Base-by-base conservation (phyloP, 2,797 vertebrate species). In the Urophycis tenuis region DNA sequence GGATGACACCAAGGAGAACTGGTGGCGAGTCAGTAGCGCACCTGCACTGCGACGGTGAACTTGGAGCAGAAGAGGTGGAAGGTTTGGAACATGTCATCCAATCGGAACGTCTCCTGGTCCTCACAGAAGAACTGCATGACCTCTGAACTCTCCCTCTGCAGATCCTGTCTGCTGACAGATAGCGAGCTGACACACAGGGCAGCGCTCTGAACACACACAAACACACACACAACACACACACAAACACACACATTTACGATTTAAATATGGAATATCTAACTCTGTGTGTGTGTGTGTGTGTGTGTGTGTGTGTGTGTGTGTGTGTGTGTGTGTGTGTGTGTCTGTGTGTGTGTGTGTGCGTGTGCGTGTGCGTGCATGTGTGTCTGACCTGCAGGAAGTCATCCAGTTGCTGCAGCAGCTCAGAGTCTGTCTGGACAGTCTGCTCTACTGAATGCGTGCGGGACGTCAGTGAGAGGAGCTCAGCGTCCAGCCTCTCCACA, bases 121-220 rank as follows among this genome's bases (percentile, higher is more conserved):
- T 98, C 97, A 32, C 97, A 98, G 92, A 98, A 96, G 85, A 98
- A 98, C 82, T 97, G 95, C 3, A 96, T 94, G n/a, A 98, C 93
- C 75, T 93, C 87, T 2, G 90, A 88, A 75, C 93, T 93, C 64
- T 95, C 94, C 0, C 81, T 87, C 77, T 87, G 89, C 69, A 98
- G 89, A 81, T 95, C 91, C 77, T 78, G 82, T 19, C 89, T 92
- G 79, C 88, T 79, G 29, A 22, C 78, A 14, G 92, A 92, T 77
- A 98, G 86, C 17, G 94, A 92, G 6, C 89, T 84, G 75, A 98
- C 85, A 2, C 81, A 74, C 0, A 78, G 67, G 0, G 85, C n/a
- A 5, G 88, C 79, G 33, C 22, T 19, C 32, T 71, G 29, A 72
- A 75, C 71, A 80, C 29, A 80, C 72, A 80, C 35, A 31, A 30